Evolutionary conservation across 1,140 invertebrate genomes (phyloP).

Genomic region (Drosophila bipectinata): DNA sequence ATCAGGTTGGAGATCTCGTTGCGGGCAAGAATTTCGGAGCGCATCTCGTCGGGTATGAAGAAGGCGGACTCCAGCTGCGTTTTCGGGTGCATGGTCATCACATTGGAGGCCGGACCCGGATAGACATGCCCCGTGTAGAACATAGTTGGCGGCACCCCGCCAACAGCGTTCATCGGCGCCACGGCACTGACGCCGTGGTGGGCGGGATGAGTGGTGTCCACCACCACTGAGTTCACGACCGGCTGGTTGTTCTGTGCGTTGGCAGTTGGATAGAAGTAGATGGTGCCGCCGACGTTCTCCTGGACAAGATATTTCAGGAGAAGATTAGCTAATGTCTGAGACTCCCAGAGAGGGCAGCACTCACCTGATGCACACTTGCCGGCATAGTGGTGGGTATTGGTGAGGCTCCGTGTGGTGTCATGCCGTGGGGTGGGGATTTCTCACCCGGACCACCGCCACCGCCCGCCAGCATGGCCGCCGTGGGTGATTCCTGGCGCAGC

Average conservation of each 20-base stretch:
- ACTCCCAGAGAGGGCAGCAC: neutral
- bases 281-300: constrained; percentile 97
- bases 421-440: constrained; percentile 77
- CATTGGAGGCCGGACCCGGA: constrained; percentile 84
- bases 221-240: constrained; percentile 74
- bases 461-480: constrained; percentile 44
- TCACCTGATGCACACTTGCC: constrained; percentile 85
- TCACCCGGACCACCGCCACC: constrained; percentile 58
- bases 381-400: constrained; percentile 81
- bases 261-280: constrained; percentile 93
- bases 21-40: constrained; percentile 90
- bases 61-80: constrained; percentile 87
- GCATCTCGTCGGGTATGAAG: constrained; percentile 91
- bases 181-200: constrained; percentile 66
- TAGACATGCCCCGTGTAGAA: constrained; percentile 81
- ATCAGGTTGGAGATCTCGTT: constrained; percentile 88
- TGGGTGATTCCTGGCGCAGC: constrained; percentile 77
- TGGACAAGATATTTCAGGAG: constrained; percentile 79
- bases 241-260: constrained; percentile 81
- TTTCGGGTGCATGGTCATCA: constrained; percentile 84
- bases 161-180: constrained; percentile 55
- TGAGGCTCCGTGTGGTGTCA: constrained; percentile 78
- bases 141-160: constrained; percentile 53
- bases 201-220: constrained; percentile 65
- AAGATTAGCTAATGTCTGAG: neutral